A percentile compares a stretch with the other conserved stretches of the same genome.
Evolutionary conservation across 2,113 vertebrate genomes (phyloP).

Genomic region (Rhinoderma darwinii): DNA sequence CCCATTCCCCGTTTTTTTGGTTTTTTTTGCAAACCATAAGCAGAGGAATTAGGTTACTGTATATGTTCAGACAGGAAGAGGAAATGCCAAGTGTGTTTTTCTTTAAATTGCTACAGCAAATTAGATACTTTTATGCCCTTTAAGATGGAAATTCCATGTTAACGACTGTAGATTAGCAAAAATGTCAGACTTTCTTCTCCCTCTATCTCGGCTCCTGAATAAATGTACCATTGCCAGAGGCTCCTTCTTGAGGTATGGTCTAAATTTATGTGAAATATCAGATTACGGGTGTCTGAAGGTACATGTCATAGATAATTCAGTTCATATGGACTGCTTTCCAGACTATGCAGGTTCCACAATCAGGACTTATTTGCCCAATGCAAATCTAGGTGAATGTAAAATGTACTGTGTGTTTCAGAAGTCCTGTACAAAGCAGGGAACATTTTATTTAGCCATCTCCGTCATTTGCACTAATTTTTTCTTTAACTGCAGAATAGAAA

Average conservation of each 20-base stretch:
- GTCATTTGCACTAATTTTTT: not conserved
- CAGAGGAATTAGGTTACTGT: slow-evolving; percentile 58
- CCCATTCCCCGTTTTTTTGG: not conserved
- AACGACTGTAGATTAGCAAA: slow-evolving; percentile 74
- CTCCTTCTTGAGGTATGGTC: slow-evolving; percentile 79
- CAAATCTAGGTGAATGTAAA: slow-evolving; percentile 73
- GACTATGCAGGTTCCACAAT: slow-evolving; percentile 77
- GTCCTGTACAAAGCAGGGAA: slow-evolving; percentile 50
- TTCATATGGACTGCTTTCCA: slow-evolving; percentile 82
- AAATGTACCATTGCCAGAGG: slow-evolving; percentile 74
- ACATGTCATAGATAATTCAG: slow-evolving; percentile 85
- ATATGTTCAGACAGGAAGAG: slow-evolving; percentile 67
- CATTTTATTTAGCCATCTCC: slow-evolving; percentile 15
- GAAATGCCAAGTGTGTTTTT: slow-evolving; percentile 71
- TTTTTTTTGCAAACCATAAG: slow-evolving; percentile 19
- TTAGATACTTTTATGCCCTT: slow-evolving; percentile 76
- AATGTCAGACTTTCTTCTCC: slow-evolving; percentile 72
- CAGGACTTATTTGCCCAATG: slow-evolving; percentile 72
- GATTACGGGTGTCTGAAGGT: slow-evolving; percentile 84
- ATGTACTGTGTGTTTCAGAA: slow-evolving; percentile 66
- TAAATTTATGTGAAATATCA: slow-evolving; percentile 87
- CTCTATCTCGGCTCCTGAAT: slow-evolving; percentile 73
- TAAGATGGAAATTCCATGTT: slow-evolving; percentile 76
- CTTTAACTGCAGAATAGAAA: too few species aligned
- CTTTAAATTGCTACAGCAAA: slow-evolving; percentile 73